These are phyloP conservation scores for Cosmopolites sordidus DNA, from an alignment of 2,888 invertebrate genomes.

Conservation along the genomic window DNA sequence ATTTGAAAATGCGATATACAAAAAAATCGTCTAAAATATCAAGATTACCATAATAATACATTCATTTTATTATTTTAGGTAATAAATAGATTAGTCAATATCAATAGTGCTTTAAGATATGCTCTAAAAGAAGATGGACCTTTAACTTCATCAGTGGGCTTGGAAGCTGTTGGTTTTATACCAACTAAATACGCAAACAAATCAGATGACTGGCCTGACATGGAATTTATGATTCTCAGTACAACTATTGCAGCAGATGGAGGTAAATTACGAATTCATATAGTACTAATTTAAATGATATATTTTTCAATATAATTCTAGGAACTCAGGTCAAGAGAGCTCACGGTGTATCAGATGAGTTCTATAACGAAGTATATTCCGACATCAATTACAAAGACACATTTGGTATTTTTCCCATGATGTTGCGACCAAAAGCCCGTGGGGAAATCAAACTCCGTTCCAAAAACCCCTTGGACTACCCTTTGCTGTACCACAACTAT, in stretches of 20 bases:
- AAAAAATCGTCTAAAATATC: no score
- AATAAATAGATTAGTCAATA: constrained; percentile 64
- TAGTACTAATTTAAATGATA: neutral
- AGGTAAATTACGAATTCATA: constrained; percentile 46
- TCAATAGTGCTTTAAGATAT: constrained; percentile 78
- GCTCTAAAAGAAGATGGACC: constrained; percentile 84
- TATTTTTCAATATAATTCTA: constrained; percentile 1
- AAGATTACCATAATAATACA: no score
- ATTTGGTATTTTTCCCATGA: constrained; percentile 82
- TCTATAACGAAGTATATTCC: constrained; percentile 71
- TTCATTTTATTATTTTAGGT: constrained; percentile 22
- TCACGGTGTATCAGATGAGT: constrained; percentile 76
- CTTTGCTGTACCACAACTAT: constrained; percentile 88
- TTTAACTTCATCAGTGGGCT: constrained; percentile 74
- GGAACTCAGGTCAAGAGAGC: constrained; percentile 65
- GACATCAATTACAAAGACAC: constrained; percentile 71
- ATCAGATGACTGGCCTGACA: constrained; percentile 86
- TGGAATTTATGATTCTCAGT: constrained; percentile 85
- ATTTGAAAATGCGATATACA: no score
- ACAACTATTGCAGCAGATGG: constrained; percentile 79
- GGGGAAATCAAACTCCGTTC: constrained; percentile 67
- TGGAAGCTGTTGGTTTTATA: constrained; percentile 85
- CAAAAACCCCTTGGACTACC: constrained; percentile 69
- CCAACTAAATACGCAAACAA: constrained; percentile 84
- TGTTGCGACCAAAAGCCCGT: constrained; percentile 80